These are phyloP conservation scores for Ictalurus punctatus DNA, from an alignment of 2,113 vertebrate genomes.

Conservation along the genomic window DNA sequence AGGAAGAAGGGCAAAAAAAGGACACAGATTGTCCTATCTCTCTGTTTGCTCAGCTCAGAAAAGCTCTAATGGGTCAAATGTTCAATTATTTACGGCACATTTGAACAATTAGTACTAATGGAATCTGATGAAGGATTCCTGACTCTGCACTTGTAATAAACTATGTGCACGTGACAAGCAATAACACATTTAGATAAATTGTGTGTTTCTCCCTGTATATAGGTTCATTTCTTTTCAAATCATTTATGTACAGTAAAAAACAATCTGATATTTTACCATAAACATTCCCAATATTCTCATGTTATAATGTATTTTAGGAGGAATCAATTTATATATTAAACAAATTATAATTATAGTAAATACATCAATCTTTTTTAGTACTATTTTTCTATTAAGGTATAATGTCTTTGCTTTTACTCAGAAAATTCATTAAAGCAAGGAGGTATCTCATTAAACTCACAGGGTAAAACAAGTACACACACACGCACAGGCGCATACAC, in stretches of 20 bases:
- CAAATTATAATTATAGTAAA: neutral
- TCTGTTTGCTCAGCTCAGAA: neutral
- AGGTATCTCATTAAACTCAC: constrained; percentile 23
- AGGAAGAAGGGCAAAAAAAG: neutral
- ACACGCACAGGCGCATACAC: neutral
- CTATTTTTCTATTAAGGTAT: neutral
- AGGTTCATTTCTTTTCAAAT: neutral
- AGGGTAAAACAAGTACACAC: neutral
- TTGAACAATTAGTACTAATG: neutral
- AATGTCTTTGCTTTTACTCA: constrained; percentile 3
- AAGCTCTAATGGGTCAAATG: neutral
- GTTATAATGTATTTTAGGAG: neutral
- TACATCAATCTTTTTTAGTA: neutral
- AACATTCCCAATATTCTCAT: neutral
- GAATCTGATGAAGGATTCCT: neutral
- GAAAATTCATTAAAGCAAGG: constrained; percentile 9
- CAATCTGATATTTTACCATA: neutral
- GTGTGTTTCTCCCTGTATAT: neutral
- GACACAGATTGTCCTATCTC: neutral
- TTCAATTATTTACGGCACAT: neutral
- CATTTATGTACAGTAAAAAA: neutral
- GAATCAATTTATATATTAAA: neutral
- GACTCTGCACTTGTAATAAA: neutral
- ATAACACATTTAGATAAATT: neutral
- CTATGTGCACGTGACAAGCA: neutral